Percentiles rank a stretch among this genome's conserved stretches.
These are phyloP conservation scores for Drosophila novamexicana DNA, from an alignment of 1,140 invertebrate genomes.

Conservation along the genomic window DNA sequence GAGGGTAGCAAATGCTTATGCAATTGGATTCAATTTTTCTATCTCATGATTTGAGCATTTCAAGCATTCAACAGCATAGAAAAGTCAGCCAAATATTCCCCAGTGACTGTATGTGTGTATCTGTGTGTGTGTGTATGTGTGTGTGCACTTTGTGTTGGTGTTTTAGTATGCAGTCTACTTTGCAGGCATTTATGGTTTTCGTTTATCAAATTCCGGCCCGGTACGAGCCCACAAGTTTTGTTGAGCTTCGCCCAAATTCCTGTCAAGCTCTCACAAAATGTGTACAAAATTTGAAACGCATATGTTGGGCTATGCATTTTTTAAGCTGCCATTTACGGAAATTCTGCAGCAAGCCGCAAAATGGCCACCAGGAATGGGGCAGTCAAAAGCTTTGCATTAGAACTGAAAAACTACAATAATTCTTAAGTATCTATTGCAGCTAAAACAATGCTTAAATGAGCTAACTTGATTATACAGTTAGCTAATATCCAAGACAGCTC, in stretches of 20 bases:
- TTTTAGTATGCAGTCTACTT: constrained; percentile 23
- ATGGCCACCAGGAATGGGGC: neutral
- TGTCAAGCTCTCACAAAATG: constrained; percentile 22
- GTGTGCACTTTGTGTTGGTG: constrained; percentile 18
- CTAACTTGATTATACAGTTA: no score
- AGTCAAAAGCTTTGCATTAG: neutral
- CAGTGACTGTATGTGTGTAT: neutral
- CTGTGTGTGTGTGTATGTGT: neutral
- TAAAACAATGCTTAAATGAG: no score
- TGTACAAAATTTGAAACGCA: constrained; percentile 1
- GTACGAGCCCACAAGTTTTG: constrained; percentile 20
- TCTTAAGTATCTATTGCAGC: no score
- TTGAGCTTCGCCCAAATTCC: constrained; percentile 30
- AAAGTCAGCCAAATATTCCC: constrained; percentile 17
- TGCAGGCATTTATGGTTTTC: constrained; percentile 53
- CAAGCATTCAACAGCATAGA: constrained; percentile 32
- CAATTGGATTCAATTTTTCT: constrained; percentile 69
- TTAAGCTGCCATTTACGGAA: constrained; percentile 33
- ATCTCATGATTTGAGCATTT: constrained; percentile 43
- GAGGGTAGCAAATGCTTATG: constrained; percentile 61
- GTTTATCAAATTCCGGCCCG: constrained; percentile 65
- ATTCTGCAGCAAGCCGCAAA: constrained; percentile 24
- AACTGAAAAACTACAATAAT: neutral
- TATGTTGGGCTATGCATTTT: constrained; percentile 40
- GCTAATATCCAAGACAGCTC: no score